Evolutionary conservation across 2,797 vertebrate species (phyloP).

Genomic region (Sarcoramphus papa): DNA sequence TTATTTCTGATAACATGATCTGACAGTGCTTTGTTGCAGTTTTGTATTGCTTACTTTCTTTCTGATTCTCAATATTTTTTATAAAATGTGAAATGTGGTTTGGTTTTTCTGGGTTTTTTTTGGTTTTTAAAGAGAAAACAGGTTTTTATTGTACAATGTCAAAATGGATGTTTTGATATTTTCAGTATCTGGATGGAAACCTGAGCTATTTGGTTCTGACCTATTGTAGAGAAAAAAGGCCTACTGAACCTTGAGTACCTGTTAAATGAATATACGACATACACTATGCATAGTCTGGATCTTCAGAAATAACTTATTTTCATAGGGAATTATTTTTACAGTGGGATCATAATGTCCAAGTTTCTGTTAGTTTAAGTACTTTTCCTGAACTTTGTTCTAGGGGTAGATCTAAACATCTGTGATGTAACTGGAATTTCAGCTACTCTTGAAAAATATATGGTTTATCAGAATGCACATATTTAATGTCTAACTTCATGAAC

Average conservation of each 20-base stretch:
- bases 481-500: neutral
- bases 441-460: neutral
- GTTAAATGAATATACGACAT: neutral
- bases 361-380: neutral
- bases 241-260: neutral
- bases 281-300: neutral
- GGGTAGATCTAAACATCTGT: neutral
- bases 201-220: neutral
- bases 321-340: neutral
- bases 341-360: neutral
- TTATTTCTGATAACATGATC: neutral
- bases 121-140: neutral
- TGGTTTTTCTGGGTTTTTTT: neutral
- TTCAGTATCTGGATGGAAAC: neutral
- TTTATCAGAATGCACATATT: neutral
- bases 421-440: neutral
- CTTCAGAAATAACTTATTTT: neutral
- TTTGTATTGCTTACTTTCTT: neutral
- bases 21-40: neutral
- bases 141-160: neutral
- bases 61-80: neutral
- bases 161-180: neutral
- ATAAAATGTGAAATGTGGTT: neutral
- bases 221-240: neutral
- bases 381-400: neutral